Percentiles rank a stretch among this genome's conserved stretches.
phyloP scores from a whole-genome alignment of 2,797 vertebrate genomes.

The Poecile montanus region DNA sequence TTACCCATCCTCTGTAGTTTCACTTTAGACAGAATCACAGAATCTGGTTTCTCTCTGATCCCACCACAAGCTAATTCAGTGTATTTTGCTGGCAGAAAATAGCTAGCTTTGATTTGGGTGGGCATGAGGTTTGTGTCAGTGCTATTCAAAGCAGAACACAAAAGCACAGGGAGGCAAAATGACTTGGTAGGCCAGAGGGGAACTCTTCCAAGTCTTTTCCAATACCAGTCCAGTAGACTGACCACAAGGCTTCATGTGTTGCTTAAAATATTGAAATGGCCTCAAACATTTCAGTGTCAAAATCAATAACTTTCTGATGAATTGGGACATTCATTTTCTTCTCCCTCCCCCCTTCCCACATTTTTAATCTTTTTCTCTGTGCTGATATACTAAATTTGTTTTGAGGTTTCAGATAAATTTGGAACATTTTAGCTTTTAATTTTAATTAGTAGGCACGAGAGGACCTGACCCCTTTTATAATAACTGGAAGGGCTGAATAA shows the following conservation, averaged over 20 bases:
- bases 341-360: too few species aligned
- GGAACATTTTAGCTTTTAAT: conserved; percentile 5
- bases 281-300: background rate
- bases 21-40: background rate
- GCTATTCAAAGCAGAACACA: background rate
- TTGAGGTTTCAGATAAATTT: conserved; percentile 12
- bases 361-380: conserved; percentile 5
- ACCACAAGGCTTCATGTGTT: background rate
- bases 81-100: background rate
- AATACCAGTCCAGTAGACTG: background rate
- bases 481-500: background rate
- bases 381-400: background rate
- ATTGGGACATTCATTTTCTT: background rate
- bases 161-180: background rate
- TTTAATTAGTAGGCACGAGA: conserved; percentile 25
- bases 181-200: background rate
- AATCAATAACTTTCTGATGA: background rate
- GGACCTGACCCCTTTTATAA: conserved; percentile 17
- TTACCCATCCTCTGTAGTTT: background rate
- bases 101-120: background rate
- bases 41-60: background rate
- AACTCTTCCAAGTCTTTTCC: background rate
- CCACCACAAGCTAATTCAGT: background rate
- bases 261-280: background rate
- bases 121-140: background rate